Evolutionary conservation across 30 jellyfish, hydroid and myxozoan species (phyloP).

Genomic region (Catostylus mosaicus): DNA sequence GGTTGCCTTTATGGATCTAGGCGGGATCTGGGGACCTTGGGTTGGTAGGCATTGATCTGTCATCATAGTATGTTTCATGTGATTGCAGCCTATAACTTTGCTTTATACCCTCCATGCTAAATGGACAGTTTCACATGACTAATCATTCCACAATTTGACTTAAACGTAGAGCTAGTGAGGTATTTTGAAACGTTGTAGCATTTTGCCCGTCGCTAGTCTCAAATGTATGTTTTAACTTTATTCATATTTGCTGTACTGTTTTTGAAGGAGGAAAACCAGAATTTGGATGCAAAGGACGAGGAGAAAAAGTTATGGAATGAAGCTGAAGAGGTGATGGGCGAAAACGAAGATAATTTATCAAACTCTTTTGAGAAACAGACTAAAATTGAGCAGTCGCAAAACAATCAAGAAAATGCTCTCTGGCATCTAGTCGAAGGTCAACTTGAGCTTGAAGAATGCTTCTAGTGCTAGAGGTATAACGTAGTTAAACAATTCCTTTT

Average conservation of each 20-base stretch:
- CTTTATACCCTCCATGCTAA: too few species aligned
- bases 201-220: too few species aligned
- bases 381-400: constrained; percentile 18
- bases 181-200: too few species aligned
- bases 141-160: too few species aligned
- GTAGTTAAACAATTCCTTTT: constrained; percentile 1
- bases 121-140: too few species aligned
- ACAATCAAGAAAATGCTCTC: constrained; percentile 49
- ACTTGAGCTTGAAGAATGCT: constrained; percentile 80
- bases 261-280: constrained; percentile 8
- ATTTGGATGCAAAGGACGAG: constrained; percentile 2
- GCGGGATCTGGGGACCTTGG: too few species aligned
- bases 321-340: constrained; percentile 64
- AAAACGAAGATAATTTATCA: constrained; percentile 27
- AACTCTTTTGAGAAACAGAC: constrained; percentile 52
- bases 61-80: too few species aligned
- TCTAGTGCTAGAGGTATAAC: constrained; percentile 36
- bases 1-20: too few species aligned
- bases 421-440: constrained; percentile 82
- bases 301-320: constrained; percentile 60
- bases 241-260: neutral
- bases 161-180: too few species aligned
- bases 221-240: too few species aligned
- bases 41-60: too few species aligned
- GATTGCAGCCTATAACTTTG: too few species aligned